Evolutionary conservation across 2,797 vertebrate genomes (phyloP).

Genomic region (Dromococcyx pavoninus): DNA sequence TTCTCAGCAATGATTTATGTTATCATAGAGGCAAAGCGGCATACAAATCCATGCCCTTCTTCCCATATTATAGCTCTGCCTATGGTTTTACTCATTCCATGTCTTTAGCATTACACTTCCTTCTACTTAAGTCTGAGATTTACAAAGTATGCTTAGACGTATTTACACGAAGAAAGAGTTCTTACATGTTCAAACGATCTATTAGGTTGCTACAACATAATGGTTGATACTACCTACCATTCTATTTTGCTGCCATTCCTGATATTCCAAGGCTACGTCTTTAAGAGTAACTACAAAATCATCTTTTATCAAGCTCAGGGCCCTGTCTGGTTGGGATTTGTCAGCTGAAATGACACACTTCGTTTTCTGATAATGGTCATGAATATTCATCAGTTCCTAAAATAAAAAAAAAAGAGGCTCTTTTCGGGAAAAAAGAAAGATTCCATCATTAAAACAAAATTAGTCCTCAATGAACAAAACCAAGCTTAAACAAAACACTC

Average conservation of each 20-base stretch:
- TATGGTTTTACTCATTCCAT: background rate
- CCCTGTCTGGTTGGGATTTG: conserved; percentile 66
- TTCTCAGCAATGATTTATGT: background rate
- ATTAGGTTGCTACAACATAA: background rate
- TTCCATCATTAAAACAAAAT: background rate
- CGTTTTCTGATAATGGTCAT: conserved; percentile 87
- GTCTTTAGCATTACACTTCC: background rate
- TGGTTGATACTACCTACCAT: conserved; percentile 59
- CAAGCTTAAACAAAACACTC: background rate
- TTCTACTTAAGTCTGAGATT: background rate
- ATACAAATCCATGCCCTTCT: background rate
- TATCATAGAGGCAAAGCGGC: background rate
- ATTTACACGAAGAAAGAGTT: background rate
- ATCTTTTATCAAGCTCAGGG: conserved; percentile 81
- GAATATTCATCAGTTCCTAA: conserved; percentile 90
- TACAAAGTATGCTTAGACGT: background rate
- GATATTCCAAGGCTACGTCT: conserved; percentile 79
- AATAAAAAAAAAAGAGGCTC: background rate
- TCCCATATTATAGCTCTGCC: background rate
- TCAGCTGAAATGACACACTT: conserved; percentile 78
- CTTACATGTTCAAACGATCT: background rate
- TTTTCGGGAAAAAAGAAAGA: background rate
- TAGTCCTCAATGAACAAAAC: background rate
- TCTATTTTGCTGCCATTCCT: conserved; percentile 82
- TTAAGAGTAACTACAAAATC: conserved; percentile 83